Percentiles rank a stretch among this genome's conserved stretches.
Evolutionary conservation across 35 echinoderm and acorn worm genomes (phyloP).

Genomic region (Hemicentrotus pulcherrimus): DNA sequence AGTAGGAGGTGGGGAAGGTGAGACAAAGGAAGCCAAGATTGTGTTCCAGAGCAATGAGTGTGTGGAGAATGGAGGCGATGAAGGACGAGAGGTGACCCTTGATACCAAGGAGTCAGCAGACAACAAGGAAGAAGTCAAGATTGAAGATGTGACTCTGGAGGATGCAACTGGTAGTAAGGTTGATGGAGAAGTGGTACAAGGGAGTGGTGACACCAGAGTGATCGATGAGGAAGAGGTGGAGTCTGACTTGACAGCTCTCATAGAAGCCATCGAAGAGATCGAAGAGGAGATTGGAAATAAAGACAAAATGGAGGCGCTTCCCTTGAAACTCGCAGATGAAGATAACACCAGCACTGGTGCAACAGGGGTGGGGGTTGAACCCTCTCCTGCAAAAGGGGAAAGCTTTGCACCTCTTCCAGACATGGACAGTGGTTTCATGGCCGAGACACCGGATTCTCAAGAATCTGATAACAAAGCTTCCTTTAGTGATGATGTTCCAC

Average conservation of each 20-base stretch:
- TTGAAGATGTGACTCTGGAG: constrained; percentile 39
- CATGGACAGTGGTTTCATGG: constrained; percentile 39
- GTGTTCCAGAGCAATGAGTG: constrained; percentile 4
- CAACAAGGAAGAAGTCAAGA: constrained; percentile 14
- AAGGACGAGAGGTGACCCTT: not conserved
- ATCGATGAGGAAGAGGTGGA: constrained; percentile 34
- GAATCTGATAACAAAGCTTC: not conserved
- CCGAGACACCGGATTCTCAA: constrained; percentile 28
- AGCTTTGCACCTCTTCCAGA: not conserved
- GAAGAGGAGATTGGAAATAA: not conserved
- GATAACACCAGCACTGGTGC: not conserved
- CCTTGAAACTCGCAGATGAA: not conserved
- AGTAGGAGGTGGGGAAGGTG: not conserved
- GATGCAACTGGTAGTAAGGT: not conserved
- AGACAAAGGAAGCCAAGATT: constrained; percentile 47
- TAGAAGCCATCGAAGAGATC: constrained; percentile 44
- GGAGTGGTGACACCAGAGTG: not conserved
- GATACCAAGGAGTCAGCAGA: not conserved
- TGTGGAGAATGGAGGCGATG: not conserved
- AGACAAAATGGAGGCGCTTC: not conserved
- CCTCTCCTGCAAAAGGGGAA: not conserved
- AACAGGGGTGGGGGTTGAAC: not conserved
- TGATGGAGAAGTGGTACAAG: constrained; percentile 19
- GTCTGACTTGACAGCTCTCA: constrained; percentile 28
- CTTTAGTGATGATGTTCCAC: not conserved